Conservation (phyloP, 1,140 invertebrate species). For the Bombus vancouverensis region DNA sequence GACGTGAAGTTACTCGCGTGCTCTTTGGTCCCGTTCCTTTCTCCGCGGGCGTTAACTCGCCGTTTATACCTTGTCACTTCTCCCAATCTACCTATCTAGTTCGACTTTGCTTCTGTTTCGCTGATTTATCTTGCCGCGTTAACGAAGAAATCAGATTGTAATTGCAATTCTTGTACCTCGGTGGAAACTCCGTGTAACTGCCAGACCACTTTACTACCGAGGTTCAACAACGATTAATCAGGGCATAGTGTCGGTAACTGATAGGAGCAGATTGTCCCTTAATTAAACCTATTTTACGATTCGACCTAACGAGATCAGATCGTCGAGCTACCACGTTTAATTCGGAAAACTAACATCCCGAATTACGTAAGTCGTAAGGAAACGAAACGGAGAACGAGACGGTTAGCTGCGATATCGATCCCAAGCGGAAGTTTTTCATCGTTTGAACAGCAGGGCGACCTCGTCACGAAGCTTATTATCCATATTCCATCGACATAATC, state of each 20-base stretch:
- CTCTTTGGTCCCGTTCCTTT: neutral
- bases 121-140: neutral
- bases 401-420: neutral
- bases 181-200: neutral
- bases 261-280: neutral
- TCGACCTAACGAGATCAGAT: neutral
- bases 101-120: no score
- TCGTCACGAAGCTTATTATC: slow-evolving; percentile 4
- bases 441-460: neutral
- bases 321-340: neutral
- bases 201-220: neutral
- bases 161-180: neutral
- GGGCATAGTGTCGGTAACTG: no score
- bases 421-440: neutral
- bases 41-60: neutral
- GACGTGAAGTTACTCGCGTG: neutral
- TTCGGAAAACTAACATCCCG: neutral
- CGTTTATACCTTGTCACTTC: no score
- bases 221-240: neutral
- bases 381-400: neutral
- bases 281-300: neutral
- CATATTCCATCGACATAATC: slow-evolving; percentile 14
- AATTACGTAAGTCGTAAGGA: neutral
- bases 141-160: no score
- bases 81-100: neutral